Conservation (phyloP, 2,888 invertebrate species). For the Hypena proboscidalis region DNA sequence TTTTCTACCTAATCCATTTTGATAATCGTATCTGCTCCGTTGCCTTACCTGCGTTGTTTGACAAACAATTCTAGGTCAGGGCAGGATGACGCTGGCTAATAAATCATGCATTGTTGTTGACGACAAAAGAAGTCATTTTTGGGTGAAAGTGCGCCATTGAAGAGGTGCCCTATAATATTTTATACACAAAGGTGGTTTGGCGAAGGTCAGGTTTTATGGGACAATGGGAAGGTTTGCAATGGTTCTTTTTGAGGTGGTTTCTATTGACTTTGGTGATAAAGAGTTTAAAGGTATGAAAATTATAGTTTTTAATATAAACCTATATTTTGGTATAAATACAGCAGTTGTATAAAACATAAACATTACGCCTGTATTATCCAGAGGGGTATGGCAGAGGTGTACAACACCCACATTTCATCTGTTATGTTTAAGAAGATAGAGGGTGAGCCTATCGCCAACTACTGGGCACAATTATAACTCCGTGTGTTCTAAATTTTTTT, state of each 20-base stretch:
- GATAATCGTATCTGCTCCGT: not conserved
- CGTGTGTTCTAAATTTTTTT: too few relatives aligned
- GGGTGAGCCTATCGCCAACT: too few relatives aligned
- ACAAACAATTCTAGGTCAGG: slow-evolving; percentile 50
- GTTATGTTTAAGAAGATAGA: too few relatives aligned
- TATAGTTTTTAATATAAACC: too few relatives aligned
- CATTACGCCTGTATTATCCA: too few relatives aligned
- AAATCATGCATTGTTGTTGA: slow-evolving; percentile 78
- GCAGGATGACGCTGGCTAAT: slow-evolving; percentile 48
- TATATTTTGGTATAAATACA: too few relatives aligned
- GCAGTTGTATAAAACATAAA: too few relatives aligned
- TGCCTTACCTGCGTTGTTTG: slow-evolving; percentile 16
- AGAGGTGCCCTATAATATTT: slow-evolving; percentile 58
- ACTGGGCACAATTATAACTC: too few relatives aligned
- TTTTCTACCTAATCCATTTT: slow-evolving; percentile 2
- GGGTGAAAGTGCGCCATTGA: slow-evolving; percentile 70
- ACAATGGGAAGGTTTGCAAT: slow-evolving; percentile 28
- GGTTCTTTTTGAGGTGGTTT: slow-evolving; percentile 3
- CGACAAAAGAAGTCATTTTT: slow-evolving; percentile 82
- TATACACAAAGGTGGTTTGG: slow-evolving; percentile 42
- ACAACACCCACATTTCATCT: too few relatives aligned
- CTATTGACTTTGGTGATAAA: not conserved
- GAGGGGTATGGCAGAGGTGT: too few relatives aligned
- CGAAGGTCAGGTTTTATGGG: slow-evolving; percentile 41
- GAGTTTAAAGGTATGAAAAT: too few relatives aligned